These are phyloP conservation scores for Leptinotarsa rubiginosa DNA, from an alignment of 2,888 invertebrate genomes.

Conservation along the genomic window DNA sequence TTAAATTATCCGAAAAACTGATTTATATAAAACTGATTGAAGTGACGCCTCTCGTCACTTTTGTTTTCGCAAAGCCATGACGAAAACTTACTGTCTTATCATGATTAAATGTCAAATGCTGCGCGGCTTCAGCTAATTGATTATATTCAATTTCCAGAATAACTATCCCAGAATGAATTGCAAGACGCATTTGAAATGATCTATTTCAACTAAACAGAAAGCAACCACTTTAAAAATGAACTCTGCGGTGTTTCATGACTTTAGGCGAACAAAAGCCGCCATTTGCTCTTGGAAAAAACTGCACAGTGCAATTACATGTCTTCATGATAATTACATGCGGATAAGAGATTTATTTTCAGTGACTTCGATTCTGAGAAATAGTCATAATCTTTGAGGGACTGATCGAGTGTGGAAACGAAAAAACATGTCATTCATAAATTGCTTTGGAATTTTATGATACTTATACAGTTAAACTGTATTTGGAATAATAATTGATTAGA, in stretches of 20 bases:
- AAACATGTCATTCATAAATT: too few species aligned
- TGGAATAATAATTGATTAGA: too few species aligned
- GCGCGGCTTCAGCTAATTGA: neutral
- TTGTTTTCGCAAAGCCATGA: neutral
- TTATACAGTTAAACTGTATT: too few species aligned
- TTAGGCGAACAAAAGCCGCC: neutral
- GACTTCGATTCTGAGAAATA: neutral
- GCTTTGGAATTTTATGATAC: too few species aligned
- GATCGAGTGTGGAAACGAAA: neutral
- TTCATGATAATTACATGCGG: constrained; percentile 6
- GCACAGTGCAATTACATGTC: constrained; percentile 1
- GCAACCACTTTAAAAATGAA: constrained; percentile 1
- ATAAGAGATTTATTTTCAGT: neutral
- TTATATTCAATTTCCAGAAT: neutral
- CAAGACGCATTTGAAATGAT: constrained; percentile 8
- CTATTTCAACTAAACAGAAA: constrained; percentile 1
- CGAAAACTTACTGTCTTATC: neutral
- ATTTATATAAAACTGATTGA: too few species aligned
- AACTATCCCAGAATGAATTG: constrained; percentile 2
- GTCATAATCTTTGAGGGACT: neutral
- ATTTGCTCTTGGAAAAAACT: neutral
- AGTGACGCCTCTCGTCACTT: too few species aligned
- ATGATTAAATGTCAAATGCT: neutral
- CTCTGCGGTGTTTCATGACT: constrained; percentile 4
- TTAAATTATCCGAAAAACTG: too few species aligned